Conservation (phyloP, 2,113 vertebrate genomes). For the Hippocampus zosterae region DNA sequence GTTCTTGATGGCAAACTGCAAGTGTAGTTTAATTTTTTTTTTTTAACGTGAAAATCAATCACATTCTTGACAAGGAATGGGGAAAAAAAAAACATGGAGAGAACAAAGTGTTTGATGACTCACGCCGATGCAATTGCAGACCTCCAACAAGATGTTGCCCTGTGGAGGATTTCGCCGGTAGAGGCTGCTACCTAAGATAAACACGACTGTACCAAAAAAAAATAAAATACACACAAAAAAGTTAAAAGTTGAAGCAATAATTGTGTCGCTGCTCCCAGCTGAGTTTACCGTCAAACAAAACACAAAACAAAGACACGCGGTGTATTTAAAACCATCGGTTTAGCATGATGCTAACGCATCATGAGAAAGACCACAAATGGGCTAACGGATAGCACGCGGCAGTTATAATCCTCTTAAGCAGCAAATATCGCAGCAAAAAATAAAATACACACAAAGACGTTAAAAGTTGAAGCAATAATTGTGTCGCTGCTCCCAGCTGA, state of each 20-base stretch:
- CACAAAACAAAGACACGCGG: background rate
- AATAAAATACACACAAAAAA: background rate
- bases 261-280: too few relatives aligned
- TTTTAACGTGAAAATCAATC: background rate
- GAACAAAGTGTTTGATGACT: conserved; percentile 52
- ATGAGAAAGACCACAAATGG: too few relatives aligned
- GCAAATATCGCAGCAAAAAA: too few relatives aligned
- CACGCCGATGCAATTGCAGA: conserved; percentile 85
- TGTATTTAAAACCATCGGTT: too few relatives aligned
- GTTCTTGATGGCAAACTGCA: conserved; percentile 86
- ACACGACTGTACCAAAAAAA: conserved; percentile 77
- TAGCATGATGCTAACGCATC: too few relatives aligned
- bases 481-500: background rate
- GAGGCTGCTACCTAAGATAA: conserved; percentile 83
- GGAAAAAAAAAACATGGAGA: background rate
- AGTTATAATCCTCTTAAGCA: too few relatives aligned
- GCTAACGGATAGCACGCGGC: too few relatives aligned
- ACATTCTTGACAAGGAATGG: background rate
- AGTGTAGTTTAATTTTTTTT: background rate
- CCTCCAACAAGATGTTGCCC: conserved; percentile 85
- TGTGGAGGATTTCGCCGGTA: conserved; percentile 86
- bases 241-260: too few relatives aligned
- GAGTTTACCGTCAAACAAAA: background rate
- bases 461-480: too few relatives aligned
- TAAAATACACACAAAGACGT: background rate